These are phyloP conservation scores for Ramphastos sulfuratus DNA, from an alignment of 2,113 vertebrate genomes.

Conservation along the genomic window DNA sequence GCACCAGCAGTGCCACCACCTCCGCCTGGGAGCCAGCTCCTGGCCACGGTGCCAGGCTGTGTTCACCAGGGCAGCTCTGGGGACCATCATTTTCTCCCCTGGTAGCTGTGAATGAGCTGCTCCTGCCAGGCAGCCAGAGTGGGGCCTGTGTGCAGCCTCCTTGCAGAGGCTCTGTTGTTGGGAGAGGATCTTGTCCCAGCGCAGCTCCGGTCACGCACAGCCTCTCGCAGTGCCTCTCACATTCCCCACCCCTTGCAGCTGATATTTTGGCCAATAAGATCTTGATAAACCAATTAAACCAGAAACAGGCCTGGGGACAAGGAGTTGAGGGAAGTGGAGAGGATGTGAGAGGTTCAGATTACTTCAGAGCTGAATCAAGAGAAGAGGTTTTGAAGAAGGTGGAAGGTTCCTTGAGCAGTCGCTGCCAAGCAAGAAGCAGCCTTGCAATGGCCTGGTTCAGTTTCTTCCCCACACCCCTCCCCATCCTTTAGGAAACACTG, in stretches of 20 bases:
- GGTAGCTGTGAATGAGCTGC: neutral
- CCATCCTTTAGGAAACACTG: neutral
- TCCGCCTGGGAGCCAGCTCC: neutral
- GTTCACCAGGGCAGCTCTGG: neutral
- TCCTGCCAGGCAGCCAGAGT: neutral
- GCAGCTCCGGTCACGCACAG: neutral
- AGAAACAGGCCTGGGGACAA: neutral
- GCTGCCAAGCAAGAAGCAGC: neutral
- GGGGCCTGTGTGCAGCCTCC: neutral
- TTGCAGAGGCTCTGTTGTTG: neutral
- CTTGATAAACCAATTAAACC: neutral
- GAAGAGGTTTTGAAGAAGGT: neutral
- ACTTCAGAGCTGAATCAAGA: neutral
- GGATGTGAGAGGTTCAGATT: neutral
- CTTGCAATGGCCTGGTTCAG: neutral
- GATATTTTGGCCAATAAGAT: neutral
- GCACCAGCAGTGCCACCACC: fast-evolving
- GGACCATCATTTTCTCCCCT: neutral
- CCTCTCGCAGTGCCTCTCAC: neutral
- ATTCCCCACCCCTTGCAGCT: neutral
- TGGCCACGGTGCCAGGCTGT: neutral
- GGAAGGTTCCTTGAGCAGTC: neutral
- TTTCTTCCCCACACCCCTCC: neutral
- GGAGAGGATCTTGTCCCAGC: neutral
- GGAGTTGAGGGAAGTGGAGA: neutral